Conservation (phyloP, 1,140 invertebrate genomes). For the Bradynema listronoti region DNA sequence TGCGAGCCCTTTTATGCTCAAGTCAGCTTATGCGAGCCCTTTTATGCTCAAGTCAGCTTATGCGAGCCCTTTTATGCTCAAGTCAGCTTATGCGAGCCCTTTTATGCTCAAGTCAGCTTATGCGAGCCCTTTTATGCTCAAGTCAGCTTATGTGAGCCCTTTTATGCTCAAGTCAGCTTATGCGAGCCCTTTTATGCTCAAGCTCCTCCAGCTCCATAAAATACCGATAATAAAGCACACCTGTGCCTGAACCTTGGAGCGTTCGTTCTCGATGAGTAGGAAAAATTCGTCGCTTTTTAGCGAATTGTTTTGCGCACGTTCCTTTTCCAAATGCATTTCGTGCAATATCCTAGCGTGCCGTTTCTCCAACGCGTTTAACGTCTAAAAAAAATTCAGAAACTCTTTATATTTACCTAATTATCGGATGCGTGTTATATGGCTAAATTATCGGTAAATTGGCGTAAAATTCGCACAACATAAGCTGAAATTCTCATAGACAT, state of each 20-base stretch:
- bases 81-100: too few relatives aligned
- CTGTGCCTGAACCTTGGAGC: background rate
- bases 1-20: too few relatives aligned
- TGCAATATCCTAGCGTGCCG: constrained; percentile 16
- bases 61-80: too few relatives aligned
- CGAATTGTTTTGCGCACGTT: background rate
- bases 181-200: too few relatives aligned
- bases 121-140: too few relatives aligned
- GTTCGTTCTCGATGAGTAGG: background rate
- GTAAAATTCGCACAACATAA: too few relatives aligned
- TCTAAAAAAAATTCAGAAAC: constrained; percentile 6
- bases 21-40: too few relatives aligned
- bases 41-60: too few relatives aligned
- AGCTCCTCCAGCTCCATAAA: too few relatives aligned
- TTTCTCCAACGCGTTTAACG: constrained; percentile 5
- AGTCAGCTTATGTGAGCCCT: too few relatives aligned
- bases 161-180: too few relatives aligned
- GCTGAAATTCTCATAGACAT: background rate
- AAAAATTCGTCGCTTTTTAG: constrained; percentile 2
- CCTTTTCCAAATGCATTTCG: constrained; percentile 2
- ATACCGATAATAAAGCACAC: background rate
- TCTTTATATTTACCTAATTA: constrained; percentile 8
- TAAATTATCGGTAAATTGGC: constrained; percentile 6
- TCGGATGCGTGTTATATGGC: background rate
- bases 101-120: too few relatives aligned